phyloP scores from a whole-genome alignment of 2,797 vertebrate genomes.

The Rallus crepitans region DNA sequence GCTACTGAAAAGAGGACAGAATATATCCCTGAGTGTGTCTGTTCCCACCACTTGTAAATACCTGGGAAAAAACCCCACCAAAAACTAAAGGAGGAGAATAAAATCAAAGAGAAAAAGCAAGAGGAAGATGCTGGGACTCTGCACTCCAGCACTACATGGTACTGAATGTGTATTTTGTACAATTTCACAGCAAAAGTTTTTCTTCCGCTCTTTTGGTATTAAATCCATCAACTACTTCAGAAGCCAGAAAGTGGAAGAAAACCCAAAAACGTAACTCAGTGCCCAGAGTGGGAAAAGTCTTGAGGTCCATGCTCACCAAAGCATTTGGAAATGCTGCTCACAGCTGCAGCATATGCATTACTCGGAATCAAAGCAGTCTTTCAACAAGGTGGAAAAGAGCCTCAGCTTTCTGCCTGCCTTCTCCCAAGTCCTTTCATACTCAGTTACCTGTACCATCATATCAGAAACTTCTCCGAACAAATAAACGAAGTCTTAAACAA shows the following conservation, averaged over 20 bases:
- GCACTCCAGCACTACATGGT: not conserved
- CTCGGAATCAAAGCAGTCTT: not conserved
- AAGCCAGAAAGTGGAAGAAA: not conserved
- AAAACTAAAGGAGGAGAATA: not conserved
- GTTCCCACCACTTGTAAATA: constrained; percentile 12
- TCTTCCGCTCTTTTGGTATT: not conserved
- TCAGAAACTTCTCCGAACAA: constrained; percentile 62
- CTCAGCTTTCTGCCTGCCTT: not conserved
- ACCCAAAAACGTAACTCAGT: not conserved
- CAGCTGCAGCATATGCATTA: not conserved
- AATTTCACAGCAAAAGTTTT: not conserved
- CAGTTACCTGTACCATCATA: constrained; percentile 2
- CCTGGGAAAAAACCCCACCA: not conserved
- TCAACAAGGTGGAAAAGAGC: not conserved
- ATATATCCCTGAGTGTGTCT: not conserved
- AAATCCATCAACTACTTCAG: not conserved
- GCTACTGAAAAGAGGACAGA: not conserved
- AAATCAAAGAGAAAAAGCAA: not conserved
- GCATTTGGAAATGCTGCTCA: not conserved
- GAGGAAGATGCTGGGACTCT: not conserved
- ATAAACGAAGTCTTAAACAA: constrained; percentile 67
- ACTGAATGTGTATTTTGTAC: not conserved
- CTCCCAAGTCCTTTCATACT: not conserved
- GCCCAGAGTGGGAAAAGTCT: not conserved
- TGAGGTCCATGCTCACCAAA: not conserved